Evolutionary conservation across 30 jellyfish, hydroid and myxozoan species (phyloP), one percentile per base, ranked within the genome.

Genomic region (Clytia hemisphaerica): DNA sequence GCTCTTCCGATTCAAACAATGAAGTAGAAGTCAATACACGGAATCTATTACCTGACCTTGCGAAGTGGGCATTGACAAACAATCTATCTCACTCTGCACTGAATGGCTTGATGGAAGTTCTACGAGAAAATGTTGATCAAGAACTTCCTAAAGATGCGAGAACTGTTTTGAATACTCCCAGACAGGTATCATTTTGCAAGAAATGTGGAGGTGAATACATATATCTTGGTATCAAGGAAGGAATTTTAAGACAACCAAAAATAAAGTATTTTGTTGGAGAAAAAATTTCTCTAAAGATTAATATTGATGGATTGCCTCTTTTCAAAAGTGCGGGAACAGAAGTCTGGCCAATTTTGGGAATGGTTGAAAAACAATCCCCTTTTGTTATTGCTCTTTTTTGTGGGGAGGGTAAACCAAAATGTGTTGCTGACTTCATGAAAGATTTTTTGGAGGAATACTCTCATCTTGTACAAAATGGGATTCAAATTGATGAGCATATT

Each of bases 51-150:
- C 53, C 53, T 40, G 53, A 40, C 16, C 10, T 40, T 40, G 53
- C 53, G 10, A 16, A 10, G 14, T 50, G 65, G 65, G 65, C 65
- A 21, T 9, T 50, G 6, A 15, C 14, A 7, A 10, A 50, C 28
- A 50, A 50, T 21, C 14, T 50, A 6, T 50, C 65, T 50, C 65
- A 50, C 27, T 50, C 65, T 50, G 65, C 65, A 6, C 14, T 50
- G 14, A 51, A 51, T 51, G 66, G 1, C 14, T 51, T 51, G 0
- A 16, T 51, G 30, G 1, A 16, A 51, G 24, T 51, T 10, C 14
- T 51, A 51, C 0, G 66, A 22, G 28, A 51, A 51, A 22, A 51
- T 51, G 1, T 16, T 12, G 24, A 22, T 51, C 16, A 51, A 51
- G 66, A 51, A 12, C 66, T 51, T 51, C 1, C 1, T 12, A 24